A percentile compares a stretch with the other conserved stretches of the same genome.
Conservation (phyloP, 2,888 invertebrate species). For the Horisme vitalbata region DNA sequence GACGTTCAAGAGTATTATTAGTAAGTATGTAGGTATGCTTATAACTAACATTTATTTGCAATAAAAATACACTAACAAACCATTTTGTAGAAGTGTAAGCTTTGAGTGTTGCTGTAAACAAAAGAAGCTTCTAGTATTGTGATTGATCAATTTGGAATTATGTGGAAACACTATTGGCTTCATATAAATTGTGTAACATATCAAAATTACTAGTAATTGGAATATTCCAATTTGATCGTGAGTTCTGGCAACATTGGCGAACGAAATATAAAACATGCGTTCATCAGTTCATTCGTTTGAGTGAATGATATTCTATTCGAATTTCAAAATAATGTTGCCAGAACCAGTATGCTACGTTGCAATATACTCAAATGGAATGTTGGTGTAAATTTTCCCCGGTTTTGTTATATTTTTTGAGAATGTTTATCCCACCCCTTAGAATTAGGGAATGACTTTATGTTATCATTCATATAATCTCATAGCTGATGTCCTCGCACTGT, state of each 20-base stretch:
- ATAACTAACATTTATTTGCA: slow-evolving; percentile 46
- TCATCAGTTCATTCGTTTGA: slow-evolving; percentile 14
- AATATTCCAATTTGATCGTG: slow-evolving; percentile 77
- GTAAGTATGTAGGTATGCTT: no score
- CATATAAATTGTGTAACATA: slow-evolving; percentile 38
- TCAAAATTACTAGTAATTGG: slow-evolving; percentile 21
- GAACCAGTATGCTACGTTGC: slow-evolving; percentile 60
- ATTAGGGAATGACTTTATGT: slow-evolving; percentile 70
- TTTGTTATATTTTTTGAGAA: slow-evolving; percentile 78
- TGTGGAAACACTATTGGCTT: slow-evolving; percentile 73
- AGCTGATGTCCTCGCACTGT: slow-evolving; percentile 71
- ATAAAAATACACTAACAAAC: slow-evolving; percentile 77
- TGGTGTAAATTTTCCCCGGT: slow-evolving; percentile 82
- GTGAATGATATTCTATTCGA: slow-evolving; percentile 26
- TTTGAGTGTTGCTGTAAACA: slow-evolving; percentile 69
- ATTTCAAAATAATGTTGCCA: slow-evolving; percentile 64
- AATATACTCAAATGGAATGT: slow-evolving; percentile 85
- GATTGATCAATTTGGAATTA: slow-evolving; percentile 80
- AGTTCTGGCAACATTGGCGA: slow-evolving; percentile 68
- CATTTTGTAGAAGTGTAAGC: slow-evolving; percentile 62
- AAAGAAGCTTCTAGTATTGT: slow-evolving; percentile 59
- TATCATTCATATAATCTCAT: slow-evolving; percentile 68
- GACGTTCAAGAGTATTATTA: no score
- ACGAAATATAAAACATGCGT: background rate
- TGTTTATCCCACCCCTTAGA: slow-evolving; percentile 80